phyloP scores from a whole-genome alignment of 2,797 vertebrate genomes.

The Sebastes umbrosus region DNA sequence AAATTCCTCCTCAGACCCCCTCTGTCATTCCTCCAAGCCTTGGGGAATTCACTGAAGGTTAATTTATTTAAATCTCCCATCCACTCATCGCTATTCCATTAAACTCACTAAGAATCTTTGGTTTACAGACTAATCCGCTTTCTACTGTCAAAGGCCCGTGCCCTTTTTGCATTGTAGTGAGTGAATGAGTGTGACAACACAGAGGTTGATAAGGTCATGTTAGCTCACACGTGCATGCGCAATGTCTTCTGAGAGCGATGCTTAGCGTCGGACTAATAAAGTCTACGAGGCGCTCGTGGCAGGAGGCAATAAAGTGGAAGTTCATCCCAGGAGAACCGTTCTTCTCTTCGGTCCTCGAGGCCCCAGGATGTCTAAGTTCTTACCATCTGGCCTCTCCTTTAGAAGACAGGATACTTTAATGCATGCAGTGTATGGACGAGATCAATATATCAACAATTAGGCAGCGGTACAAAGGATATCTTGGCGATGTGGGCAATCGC shows the following conservation, averaged over 20 bases:
- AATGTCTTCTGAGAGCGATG: conserved; percentile 17
- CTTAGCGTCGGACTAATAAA: conserved; percentile 26
- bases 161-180: conserved; percentile 58
- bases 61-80: conserved; percentile 89
- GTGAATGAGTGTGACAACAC: conserved; percentile 35
- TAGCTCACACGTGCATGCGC: conserved; percentile 33
- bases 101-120: conserved; percentile 88
- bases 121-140: conserved; percentile 84
- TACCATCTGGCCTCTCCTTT: conserved; percentile 54
- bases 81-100: conserved; percentile 86
- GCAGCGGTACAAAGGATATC: conserved; percentile 39
- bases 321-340: conserved; percentile 10
- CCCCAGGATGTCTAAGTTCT: neutral
- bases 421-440: conserved; percentile 27
- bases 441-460: conserved; percentile 54
- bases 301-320: conserved; percentile 37
- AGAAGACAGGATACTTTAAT: conserved; percentile 29
- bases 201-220: conserved; percentile 68
- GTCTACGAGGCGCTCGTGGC: neutral
- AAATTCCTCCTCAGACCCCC: conserved; percentile 73
- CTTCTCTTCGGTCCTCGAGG: conserved; percentile 16
- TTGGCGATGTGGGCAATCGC: conserved; percentile 21
- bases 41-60: conserved; percentile 85
- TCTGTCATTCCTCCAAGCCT: conserved; percentile 76
- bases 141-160: conserved; percentile 76